Evolutionary conservation across 2,113 vertebrate genomes (phyloP).

Genomic region (Pongo abelii): DNA sequence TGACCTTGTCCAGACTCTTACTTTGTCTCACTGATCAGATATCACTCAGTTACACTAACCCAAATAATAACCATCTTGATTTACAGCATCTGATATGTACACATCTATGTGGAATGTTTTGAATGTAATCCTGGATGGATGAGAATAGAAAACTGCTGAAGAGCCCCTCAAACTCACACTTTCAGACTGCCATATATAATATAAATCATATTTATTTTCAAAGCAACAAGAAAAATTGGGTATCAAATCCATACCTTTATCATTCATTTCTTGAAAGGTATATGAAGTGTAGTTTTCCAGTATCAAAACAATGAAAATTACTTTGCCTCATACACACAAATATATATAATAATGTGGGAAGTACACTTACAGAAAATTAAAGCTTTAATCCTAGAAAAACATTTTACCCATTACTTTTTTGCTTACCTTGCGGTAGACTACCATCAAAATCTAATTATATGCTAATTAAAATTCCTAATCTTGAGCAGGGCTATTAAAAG

Average conservation of each 20-base stretch:
- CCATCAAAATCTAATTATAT: conserved; percentile 55
- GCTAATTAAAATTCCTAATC: conserved; percentile 64
- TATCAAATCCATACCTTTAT: not conserved
- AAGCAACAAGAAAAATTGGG: not conserved
- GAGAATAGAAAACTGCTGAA: conserved; percentile 22
- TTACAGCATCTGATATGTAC: not conserved
- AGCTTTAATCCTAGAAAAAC: conserved; percentile 48
- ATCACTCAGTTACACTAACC: not conserved
- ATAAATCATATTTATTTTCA: conserved; percentile 49
- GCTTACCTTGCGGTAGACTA: conserved; percentile 52
- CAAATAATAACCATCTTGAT: not conserved
- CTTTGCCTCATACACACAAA: not conserved
- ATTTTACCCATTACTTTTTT: conserved; percentile 49
- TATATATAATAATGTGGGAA: not conserved
- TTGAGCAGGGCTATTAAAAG: conserved; percentile 54
- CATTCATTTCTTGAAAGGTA: conserved; percentile 43
- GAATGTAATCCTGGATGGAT: not conserved
- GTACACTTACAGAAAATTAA: conserved; percentile 42
- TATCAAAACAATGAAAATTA: conserved; percentile 45
- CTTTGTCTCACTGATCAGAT: conserved; percentile 6
- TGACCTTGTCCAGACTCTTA: not conserved
- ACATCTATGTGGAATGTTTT: not conserved
- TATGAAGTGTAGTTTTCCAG: conserved; percentile 19
- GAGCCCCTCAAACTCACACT: not conserved
- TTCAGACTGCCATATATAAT: conserved; percentile 39